Base-by-base conservation (phyloP, 2,797 vertebrate species). In the Pantherophis vulpinus region DNA sequence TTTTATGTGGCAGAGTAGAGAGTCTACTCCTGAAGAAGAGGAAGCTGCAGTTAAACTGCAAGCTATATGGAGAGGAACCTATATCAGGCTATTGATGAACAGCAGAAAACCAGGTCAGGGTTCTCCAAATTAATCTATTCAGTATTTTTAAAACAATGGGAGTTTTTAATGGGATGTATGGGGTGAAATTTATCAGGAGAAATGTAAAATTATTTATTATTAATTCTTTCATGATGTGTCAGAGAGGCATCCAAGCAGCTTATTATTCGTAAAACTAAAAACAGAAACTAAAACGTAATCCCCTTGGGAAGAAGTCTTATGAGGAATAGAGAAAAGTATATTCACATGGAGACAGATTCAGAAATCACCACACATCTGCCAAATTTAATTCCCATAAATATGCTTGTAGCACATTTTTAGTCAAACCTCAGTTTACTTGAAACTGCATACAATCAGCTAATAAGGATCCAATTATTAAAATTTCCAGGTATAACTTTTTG, bases 101-200 rank as follows among this genome's bases (percentile, higher is more conserved):
- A 98, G 98, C 92, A 98, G 98, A 93, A 98, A 94, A 94, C 97
- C 98, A 97, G 98, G 99, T 99, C 12, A 88, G 91, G 1, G n/a
- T 93, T 94, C 51, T 56, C 29, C 23, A 88, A 25, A 0, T 6
- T 27, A 91, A 86, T 94, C 9, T 13, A 20, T 8, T 86, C 47
- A 14, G 4, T 25, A n/a, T 11, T 86, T 86, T 91, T 51, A 32
- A 59, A 91, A 59, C 58, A 59, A 13, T 83, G 20, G 37, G 3
- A 47, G 23, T 23, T 83, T 83, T 83, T 47, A 42, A 83, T 83
- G 79, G 20, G 42, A 47, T 47, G 42, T 83, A 47, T 83, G 37
- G 74, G 66, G 6, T 70, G 2, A 37, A 37, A 74, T 74, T 74
- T 74, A 74, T 74, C 70, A 74, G 70, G 74, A 83, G 20, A 83